Base-by-base conservation (phyloP, 2,888 invertebrate genomes). In the Tachina grossa region DNA sequence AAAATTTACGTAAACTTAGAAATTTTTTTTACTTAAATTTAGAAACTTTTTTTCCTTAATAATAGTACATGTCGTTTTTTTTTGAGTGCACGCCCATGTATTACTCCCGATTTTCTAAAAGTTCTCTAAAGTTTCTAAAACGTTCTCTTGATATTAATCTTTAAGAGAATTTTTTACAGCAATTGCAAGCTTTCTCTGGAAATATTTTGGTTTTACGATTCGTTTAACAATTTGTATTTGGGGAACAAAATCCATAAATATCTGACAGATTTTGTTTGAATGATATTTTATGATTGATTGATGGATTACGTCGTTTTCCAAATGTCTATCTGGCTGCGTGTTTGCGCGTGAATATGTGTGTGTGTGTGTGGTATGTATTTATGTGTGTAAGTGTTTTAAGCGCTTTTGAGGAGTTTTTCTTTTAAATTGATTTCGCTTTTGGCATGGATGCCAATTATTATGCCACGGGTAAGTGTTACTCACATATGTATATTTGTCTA, bases 401-500 rank as follows among this genome's bases (percentile, higher is more conserved):
- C 31, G 31, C 31, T 6, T 31, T 31, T 31, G 31, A 6, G 31
- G 31, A 31, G 31, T 59, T 22, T 45, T 47, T 39, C 14, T 45
- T 65, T 31, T 45, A 16, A 43, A 19, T 47, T 47, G 14, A 53
- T 47, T 57, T 43, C 43, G 2, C 13, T 68, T 69, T 59, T 77
- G 57, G 31, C 49, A 47, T 57, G 22, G 57, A 80, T 74, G 66
- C 68, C 59, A 69, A 19, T 74, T 72, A 72, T 72, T 63, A 16
- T 72, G 61, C 49, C n/a, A 57, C 31, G 45, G 59, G 9, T 65
- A 14, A 59, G 22, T 31, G 61, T 68, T 68, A 81, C 45, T 59
- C n/a, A n/a, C n/a, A n/a, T n/a, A n/a, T n/a, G n/a, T n/a, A n/a
- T 68, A 55, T 49, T 75, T 75, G 75, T 69, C 39, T 69, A 61